Percentiles rank a stretch among this genome's conserved stretches.
phyloP scores from a whole-genome alignment of 2,797 vertebrate genomes.

The Chromobotia macracanthus region DNA sequence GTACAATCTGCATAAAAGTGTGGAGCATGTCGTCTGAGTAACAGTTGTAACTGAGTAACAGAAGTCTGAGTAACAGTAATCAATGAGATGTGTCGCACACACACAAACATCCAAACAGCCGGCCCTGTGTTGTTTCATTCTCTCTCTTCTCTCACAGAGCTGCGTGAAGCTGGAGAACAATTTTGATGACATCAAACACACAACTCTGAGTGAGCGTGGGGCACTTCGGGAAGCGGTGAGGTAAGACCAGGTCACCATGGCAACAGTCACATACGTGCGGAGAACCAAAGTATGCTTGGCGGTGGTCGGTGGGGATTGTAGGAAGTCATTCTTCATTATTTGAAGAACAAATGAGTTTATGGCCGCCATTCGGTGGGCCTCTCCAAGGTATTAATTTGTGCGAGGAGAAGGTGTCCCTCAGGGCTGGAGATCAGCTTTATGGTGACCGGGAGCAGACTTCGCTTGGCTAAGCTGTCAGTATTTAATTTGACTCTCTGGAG shows the following conservation, averaged over 20 bases:
- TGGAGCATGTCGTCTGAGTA: neutral
- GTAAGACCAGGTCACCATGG: constrained; percentile 88
- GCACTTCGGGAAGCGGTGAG: constrained; percentile 89
- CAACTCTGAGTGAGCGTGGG: constrained; percentile 85
- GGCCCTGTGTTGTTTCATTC: constrained; percentile 44
- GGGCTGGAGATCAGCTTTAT: constrained; percentile 80
- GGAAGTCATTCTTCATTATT: constrained; percentile 89
- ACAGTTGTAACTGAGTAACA: no score
- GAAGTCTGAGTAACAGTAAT: constrained; percentile 16
- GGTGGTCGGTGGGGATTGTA: constrained; percentile 39
- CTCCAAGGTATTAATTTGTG: constrained; percentile 91
- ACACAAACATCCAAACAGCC: constrained; percentile 56
- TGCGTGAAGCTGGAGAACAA: constrained; percentile 86
- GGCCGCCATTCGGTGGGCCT: constrained; percentile 84
- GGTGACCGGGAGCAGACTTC: constrained; percentile 74
- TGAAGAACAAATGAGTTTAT: constrained; percentile 92
- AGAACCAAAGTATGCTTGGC: constrained; percentile 65
- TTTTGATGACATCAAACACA: constrained; percentile 94
- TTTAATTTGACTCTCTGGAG: constrained; percentile 84
- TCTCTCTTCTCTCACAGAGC: constrained; percentile 73
- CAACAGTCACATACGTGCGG: constrained; percentile 89
- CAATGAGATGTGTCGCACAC: constrained; percentile 47
- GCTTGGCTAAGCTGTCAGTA: constrained; percentile 85
- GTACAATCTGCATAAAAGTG: constrained; percentile 65
- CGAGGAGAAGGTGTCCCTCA: constrained; percentile 81